These are phyloP conservation scores for Chromoteleia sp. DNA, from an alignment of 2,888 invertebrate species.

Conservation along the genomic window DNA sequence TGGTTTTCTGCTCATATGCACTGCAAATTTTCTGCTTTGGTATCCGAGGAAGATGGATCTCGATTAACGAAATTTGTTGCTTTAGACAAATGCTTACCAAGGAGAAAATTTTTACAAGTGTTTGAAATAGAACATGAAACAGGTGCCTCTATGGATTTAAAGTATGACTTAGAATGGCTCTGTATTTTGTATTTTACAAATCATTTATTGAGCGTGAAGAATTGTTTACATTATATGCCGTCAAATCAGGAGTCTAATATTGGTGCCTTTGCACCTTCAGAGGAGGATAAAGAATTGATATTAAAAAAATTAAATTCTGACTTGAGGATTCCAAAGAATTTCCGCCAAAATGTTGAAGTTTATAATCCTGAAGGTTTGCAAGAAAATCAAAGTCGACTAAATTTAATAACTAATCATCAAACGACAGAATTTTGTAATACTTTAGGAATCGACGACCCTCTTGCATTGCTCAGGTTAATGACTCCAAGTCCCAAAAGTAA, in stretches of 20 bases:
- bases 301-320: constrained; percentile 88
- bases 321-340: constrained; percentile 91
- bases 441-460: constrained; percentile 93
- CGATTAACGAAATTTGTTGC: constrained; percentile 93
- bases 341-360: constrained; percentile 90
- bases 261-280: constrained; percentile 90
- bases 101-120: constrained; percentile 94
- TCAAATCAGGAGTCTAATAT: constrained; percentile 85
- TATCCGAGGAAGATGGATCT: constrained; percentile 86
- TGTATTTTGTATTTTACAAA: constrained; percentile 94
- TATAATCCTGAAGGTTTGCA: constrained; percentile 85
- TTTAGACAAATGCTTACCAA: constrained; percentile 98
- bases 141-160: constrained; percentile 86
- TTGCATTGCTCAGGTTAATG: constrained; percentile 86
- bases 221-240: constrained; percentile 91
- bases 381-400: constrained; percentile 80
- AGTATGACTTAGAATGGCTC: constrained; percentile 97
- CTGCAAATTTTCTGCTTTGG: constrained; percentile 95
- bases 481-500: constrained; percentile 20
- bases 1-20: constrained; percentile 99
- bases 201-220: constrained; percentile 92
- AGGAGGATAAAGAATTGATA: constrained; percentile 89
- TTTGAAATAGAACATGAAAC: constrained; percentile 88
- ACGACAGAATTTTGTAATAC: constrained; percentile 89
- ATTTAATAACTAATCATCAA: constrained; percentile 87